phyloP scores from a whole-genome alignment of 2,888 invertebrate genomes.

The Oxyteleia sp. region DNA sequence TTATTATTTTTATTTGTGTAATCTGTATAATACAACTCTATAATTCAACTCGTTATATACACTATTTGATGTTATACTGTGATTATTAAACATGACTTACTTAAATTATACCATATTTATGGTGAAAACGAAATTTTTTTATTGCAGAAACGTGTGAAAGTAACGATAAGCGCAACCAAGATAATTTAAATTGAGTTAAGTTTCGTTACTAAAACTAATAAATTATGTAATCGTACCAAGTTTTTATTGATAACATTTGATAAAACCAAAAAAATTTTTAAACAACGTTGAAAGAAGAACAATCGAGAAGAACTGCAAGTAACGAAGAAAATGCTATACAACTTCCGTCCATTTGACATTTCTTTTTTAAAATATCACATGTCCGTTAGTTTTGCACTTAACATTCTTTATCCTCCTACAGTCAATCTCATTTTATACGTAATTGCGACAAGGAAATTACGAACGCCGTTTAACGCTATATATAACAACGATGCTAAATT shows the following conservation, averaged over 20 bases:
- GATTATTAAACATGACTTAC: no score
- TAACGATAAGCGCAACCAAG: neutral
- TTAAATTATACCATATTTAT: neutral
- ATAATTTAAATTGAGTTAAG: neutral
- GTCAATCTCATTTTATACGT: slow-evolving; percentile 46
- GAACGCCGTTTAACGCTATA: slow-evolving; percentile 17
- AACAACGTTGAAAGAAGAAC: slow-evolving; percentile 5
- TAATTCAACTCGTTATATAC: no score
- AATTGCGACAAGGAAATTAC: slow-evolving; percentile 49
- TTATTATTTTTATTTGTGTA: no score
- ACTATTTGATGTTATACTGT: no score
- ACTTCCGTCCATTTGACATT: slow-evolving; percentile 2
- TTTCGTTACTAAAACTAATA: slow-evolving; percentile 11
- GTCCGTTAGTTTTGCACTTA: slow-evolving; percentile 21
- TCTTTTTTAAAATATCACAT: slow-evolving; percentile 24
- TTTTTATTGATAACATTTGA: neutral
- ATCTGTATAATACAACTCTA: no score
- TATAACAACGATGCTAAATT: slow-evolving; percentile 41
- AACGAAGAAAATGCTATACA: slow-evolving; percentile 19
- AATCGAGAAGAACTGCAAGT: slow-evolving; percentile 13
- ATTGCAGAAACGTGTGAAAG: slow-evolving; percentile 1
- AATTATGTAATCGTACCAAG: neutral
- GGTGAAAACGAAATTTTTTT: neutral
- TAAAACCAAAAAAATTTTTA: slow-evolving; percentile 9
- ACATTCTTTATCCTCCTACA: slow-evolving; percentile 36